Base-by-base conservation (phyloP, 92 coral and sea anemone genomes). In the Zoanthus solanderi region DNA sequence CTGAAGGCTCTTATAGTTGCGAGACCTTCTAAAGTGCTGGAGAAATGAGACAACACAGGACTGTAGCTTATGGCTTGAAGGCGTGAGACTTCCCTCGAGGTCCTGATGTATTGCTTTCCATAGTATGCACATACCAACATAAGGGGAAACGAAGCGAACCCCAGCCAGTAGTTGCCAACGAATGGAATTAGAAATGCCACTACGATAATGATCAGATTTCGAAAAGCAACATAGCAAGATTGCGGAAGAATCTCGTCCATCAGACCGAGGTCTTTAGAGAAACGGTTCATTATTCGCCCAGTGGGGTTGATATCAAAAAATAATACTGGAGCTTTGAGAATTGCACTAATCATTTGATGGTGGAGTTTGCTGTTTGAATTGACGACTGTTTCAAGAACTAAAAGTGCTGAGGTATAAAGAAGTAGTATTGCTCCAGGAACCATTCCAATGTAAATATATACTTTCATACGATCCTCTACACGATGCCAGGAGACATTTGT, bases 11-110 rank as follows among this genome's bases (percentile, higher is more conserved):
- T 95, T 69, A 96, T 96, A 54, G 95, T 91, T 14, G 90, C 45
- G 15, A 96, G 84, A 12, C 98, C 98, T 34, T 94, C 92, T 32
- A 96, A 89, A 13, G 98, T 89, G 45, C 98, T 90, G 9, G 94
- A 92, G 81, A 96, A 89, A 79, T 96, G 98, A 9, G 92, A 91
- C 83, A 91, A 85, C n/a, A 94, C 80, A 9, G 98, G 98, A 87
- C 92, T 90, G 58, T 96, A 96, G 75, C 93, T 95, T 96, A 83
- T 14, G 44, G 80, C 80, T 53, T 76, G 65, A 9, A 76, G 61
- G 29, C 80, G 80, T 9, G 80, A 56, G 37, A 50, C 65, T 14
- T 76, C 80, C 18, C 80, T 48, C 29, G 80, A 76, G 13, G 18
- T 53, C 60, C 15, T 76, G 14, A 47, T 53, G 34, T 76, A 76